Conservation (phyloP, 2,888 invertebrate genomes). For the Diarsia rubi region DNA sequence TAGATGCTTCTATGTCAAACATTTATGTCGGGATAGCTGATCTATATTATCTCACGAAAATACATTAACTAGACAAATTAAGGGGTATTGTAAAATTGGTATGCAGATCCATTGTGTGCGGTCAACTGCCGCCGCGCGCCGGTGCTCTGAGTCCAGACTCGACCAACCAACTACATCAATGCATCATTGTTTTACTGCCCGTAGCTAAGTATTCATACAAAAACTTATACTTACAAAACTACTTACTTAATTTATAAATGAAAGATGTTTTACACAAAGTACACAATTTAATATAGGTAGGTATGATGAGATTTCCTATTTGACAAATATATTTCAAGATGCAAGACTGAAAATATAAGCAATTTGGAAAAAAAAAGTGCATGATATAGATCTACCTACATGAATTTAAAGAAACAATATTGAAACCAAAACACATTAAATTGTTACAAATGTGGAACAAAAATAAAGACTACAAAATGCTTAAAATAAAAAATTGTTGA, state of each 20-base stretch:
- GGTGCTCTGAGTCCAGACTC: neutral
- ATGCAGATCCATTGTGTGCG: no score
- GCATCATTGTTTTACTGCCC: neutral
- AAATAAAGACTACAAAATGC: neutral
- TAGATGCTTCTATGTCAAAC: no score
- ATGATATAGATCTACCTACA: neutral
- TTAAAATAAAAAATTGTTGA: neutral
- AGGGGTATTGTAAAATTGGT: no score
- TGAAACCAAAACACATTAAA: slow-evolving; percentile 14
- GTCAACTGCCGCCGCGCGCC: neutral
- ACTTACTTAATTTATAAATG: neutral
- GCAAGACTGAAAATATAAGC: slow-evolving; percentile 12
- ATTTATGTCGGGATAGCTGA: no score
- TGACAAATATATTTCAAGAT: slow-evolving; percentile 22
- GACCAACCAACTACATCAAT: neutral
- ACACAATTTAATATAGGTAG: slow-evolving; percentile 45
- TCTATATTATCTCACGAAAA: no score
- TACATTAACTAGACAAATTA: no score
- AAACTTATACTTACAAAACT: neutral
- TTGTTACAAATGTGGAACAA: slow-evolving; percentile 7
- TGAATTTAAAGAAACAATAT: slow-evolving; percentile 15
- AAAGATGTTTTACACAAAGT: slow-evolving; percentile 25
- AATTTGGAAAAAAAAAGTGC: slow-evolving; percentile 20
- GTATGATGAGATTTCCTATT: slow-evolving; percentile 37
- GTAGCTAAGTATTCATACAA: neutral